Percentiles rank a stretch among this genome's conserved stretches.
Conservation (phyloP, 1,140 invertebrate genomes). For the Euborellia annulipes region DNA sequence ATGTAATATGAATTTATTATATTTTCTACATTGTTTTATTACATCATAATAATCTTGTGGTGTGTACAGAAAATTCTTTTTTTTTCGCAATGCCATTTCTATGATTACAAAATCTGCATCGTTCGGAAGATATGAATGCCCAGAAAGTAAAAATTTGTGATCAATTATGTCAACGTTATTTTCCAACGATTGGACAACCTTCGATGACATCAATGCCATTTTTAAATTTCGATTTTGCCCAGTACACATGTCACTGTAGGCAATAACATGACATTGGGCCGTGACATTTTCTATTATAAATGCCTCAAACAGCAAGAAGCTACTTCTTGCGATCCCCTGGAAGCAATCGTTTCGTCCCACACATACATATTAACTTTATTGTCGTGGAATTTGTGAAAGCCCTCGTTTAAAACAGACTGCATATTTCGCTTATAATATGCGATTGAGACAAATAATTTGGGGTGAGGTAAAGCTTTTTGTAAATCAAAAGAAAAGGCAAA, state of each 20-base stretch:
- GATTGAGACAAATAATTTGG: slow-evolving; percentile 14
- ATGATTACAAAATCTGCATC: slow-evolving; percentile 16
- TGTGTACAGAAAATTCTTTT: neutral
- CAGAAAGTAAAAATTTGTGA: slow-evolving; percentile 20
- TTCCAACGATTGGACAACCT: slow-evolving; percentile 16
- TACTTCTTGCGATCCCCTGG: slow-evolving; percentile 19
- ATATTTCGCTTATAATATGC: slow-evolving; percentile 19
- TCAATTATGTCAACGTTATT: slow-evolving; percentile 18
- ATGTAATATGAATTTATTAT: slow-evolving; percentile 6
- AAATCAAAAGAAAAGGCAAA: slow-evolving; percentile 16
- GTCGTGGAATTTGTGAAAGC: slow-evolving; percentile 12
- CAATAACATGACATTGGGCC: slow-evolving; percentile 17
- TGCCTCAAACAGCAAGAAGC: slow-evolving; percentile 15
- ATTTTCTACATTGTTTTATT: slow-evolving; percentile 5
- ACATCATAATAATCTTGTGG: slow-evolving; percentile 5
- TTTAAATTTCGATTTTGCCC: slow-evolving; percentile 21
- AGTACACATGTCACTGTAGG: slow-evolving; percentile 20
- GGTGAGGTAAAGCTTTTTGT: slow-evolving; percentile 16
- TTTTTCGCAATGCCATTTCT: slow-evolving; percentile 5
- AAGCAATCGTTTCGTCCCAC: slow-evolving; percentile 18
- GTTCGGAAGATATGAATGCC: slow-evolving; percentile 18
- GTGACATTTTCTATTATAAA: slow-evolving; percentile 16
- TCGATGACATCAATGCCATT: slow-evolving; percentile 17
- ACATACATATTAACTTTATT: slow-evolving; percentile 17
- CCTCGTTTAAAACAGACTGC: slow-evolving; percentile 13